phyloP scores from a whole-genome alignment of 2,888 invertebrate species.

The Orthosia incerta region DNA sequence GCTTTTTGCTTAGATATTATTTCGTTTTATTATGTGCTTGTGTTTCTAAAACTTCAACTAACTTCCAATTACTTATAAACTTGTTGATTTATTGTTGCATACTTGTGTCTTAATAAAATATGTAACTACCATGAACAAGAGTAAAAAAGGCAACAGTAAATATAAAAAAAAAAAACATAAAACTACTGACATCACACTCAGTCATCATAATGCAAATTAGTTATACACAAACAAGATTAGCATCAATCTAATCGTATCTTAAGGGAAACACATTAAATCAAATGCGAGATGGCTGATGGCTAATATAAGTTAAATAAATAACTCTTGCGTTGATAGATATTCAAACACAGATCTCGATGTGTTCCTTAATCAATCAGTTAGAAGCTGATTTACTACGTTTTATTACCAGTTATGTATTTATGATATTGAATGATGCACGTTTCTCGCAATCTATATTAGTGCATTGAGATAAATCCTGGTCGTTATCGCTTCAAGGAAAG shows the following conservation, averaged over 20 bases:
- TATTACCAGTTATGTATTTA: slow-evolving; percentile 70
- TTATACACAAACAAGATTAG: slow-evolving; percentile 12
- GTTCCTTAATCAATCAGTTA: slow-evolving; percentile 69
- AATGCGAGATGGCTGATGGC: slow-evolving; percentile 34
- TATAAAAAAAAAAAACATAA: not conserved
- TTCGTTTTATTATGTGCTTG: not conserved
- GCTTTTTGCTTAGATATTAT: not conserved
- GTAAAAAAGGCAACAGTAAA: not conserved
- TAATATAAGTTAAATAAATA: slow-evolving; percentile 39
- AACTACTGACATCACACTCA: not conserved
- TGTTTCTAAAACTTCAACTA: not conserved
- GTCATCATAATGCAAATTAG: slow-evolving; percentile 7
- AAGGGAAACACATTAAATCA: slow-evolving; percentile 32
- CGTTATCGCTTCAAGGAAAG: slow-evolving; percentile 31
- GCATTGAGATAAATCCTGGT: slow-evolving; percentile 37
- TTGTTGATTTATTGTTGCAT: not conserved
- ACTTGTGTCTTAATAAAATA: not conserved
- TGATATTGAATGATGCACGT: slow-evolving; percentile 59
- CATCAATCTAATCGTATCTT: slow-evolving; percentile 29
- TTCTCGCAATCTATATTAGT: slow-evolving; percentile 42
- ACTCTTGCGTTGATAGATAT: slow-evolving; percentile 49
- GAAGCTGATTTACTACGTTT: slow-evolving; percentile 68
- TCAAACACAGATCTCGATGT: slow-evolving; percentile 54
- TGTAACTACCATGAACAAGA: not conserved
- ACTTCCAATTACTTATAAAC: not conserved